Evolutionary conservation across 2,797 vertebrate species (phyloP).

Genomic region (Anolis apletophallus): DNA sequence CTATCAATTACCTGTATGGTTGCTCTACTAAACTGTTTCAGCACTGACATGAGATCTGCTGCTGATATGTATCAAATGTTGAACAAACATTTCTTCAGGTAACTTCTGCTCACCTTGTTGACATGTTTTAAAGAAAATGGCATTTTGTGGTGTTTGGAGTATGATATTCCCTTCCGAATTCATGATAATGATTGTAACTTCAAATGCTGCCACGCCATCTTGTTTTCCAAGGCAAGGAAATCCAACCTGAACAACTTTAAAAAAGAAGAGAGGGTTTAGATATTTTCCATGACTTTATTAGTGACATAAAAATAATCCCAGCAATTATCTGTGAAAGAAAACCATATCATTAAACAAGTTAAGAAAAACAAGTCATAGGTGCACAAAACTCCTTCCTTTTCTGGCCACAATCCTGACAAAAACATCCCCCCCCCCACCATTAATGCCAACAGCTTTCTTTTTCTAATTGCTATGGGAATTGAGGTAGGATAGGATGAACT

Average conservation of each 20-base stretch:
- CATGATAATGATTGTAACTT: slow-evolving; percentile 89
- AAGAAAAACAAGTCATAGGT: not conserved
- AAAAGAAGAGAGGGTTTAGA: slow-evolving; percentile 30
- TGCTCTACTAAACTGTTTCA: not conserved
- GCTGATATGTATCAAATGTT: not conserved
- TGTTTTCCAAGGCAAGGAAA: slow-evolving; percentile 90
- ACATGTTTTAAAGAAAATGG: slow-evolving; percentile 93
- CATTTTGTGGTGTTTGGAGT: slow-evolving; percentile 89
- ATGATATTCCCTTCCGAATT: slow-evolving; percentile 88
- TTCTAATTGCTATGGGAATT: no score
- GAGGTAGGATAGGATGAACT: no score
- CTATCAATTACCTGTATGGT: not conserved
- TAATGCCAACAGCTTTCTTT: no score
- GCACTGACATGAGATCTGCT: not conserved
- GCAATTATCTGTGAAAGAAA: slow-evolving; percentile 9
- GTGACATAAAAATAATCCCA: not conserved
- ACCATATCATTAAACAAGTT: not conserved
- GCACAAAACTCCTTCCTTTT: not conserved
- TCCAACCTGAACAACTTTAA: slow-evolving; percentile 87
- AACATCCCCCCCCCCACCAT: no score
- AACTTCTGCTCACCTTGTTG: slow-evolving; percentile 84
- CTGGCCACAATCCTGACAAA: no score
- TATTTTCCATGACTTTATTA: not conserved
- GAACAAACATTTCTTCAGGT: not conserved
- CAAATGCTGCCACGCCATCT: slow-evolving; percentile 90